These are phyloP conservation scores for Passer montanus DNA, from an alignment of 2,113 vertebrate species.

Conservation along the genomic window DNA sequence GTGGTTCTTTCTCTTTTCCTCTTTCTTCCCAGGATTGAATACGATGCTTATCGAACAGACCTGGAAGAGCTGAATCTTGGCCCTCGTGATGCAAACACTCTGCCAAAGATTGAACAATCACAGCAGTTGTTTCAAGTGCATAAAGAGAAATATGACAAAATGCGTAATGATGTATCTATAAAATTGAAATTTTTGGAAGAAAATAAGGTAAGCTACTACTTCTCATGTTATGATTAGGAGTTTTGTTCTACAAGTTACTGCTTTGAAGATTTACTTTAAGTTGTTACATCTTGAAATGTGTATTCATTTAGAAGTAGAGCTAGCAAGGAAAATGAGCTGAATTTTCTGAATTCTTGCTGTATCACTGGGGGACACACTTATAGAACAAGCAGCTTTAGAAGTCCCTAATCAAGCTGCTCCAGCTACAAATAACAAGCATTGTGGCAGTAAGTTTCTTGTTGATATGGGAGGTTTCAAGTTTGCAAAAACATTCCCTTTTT, in stretches of 20 bases:
- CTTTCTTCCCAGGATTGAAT: slow-evolving; percentile 84
- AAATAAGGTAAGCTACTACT: slow-evolving; percentile 86
- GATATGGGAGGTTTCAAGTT: neutral
- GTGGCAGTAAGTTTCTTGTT: neutral
- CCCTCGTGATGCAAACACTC: slow-evolving; percentile 88
- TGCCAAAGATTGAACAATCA: slow-evolving; percentile 93
- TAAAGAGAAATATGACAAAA: slow-evolving; percentile 95
- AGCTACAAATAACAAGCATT: neutral
- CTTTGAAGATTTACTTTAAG: neutral
- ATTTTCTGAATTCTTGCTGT: neutral
- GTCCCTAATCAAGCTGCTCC: neutral
- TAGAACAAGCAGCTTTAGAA: neutral
- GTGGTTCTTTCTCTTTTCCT: neutral
- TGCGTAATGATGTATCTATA: slow-evolving; percentile 91
- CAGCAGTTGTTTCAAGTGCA: slow-evolving; percentile 91
- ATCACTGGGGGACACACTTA: neutral
- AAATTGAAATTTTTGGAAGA: slow-evolving; percentile 98
- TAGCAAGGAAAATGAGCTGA: neutral
- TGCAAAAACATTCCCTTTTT: neutral
- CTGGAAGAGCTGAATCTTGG: slow-evolving; percentile 95
- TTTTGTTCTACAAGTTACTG: neutral
- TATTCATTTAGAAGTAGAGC: neutral
- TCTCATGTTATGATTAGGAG: neutral
- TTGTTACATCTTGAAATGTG: neutral
- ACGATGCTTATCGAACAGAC: slow-evolving; percentile 96